phyloP scores from a whole-genome alignment of 2,797 vertebrate species.

The Coregonus ussuriensis region DNA sequence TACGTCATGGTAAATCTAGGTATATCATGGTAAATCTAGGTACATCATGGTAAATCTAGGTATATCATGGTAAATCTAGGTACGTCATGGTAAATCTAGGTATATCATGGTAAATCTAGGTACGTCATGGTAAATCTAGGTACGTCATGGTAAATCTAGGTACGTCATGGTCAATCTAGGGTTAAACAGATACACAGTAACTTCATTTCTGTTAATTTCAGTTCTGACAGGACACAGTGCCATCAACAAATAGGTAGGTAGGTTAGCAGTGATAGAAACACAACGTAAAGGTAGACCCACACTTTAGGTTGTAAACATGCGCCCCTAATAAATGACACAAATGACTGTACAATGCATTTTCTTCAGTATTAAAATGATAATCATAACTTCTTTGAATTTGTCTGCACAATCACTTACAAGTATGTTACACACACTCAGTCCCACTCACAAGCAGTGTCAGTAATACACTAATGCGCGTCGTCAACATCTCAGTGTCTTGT shows the following conservation, averaged over 20 bases:
- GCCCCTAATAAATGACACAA: background rate
- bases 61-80: too few relatives aligned
- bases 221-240: background rate
- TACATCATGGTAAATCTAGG: too few relatives aligned
- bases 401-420: too few relatives aligned
- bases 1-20: too few relatives aligned
- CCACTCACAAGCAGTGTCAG: too few relatives aligned
- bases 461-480: background rate
- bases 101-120: too few relatives aligned
- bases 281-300: background rate
- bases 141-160: too few relatives aligned
- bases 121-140: too few relatives aligned
- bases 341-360: background rate
- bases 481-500: background rate
- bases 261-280: background rate
- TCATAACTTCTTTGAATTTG: too few relatives aligned
- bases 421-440: too few relatives aligned
- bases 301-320: background rate
- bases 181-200: background rate
- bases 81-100: too few relatives aligned
- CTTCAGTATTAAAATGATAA: background rate
- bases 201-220: background rate
- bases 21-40: too few relatives aligned
- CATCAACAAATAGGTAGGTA: background rate
- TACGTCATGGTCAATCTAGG: constrained; percentile 62